Percentiles rank a stretch among this genome's conserved stretches.
Evolutionary conservation across 2,888 invertebrate genomes (phyloP).

Genomic region (Drosophila lacicola): DNA sequence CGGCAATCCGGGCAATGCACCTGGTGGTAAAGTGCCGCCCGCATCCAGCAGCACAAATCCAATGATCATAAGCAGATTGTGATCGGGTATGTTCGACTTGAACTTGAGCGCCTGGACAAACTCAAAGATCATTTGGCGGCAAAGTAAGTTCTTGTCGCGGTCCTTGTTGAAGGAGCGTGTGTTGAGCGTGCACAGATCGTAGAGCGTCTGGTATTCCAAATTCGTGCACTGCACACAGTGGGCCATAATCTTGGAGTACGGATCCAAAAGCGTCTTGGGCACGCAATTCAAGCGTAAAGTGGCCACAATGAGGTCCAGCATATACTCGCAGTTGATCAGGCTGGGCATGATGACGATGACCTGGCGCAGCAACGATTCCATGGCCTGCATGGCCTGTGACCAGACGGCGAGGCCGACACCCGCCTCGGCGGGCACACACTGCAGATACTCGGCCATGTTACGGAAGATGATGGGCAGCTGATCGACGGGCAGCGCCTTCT

Average conservation of each 20-base stretch:
- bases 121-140: slow-evolving; percentile 96
- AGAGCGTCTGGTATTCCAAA: slow-evolving; percentile 91
- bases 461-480: slow-evolving; percentile 92
- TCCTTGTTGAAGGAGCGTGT: slow-evolving; percentile 96
- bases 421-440: slow-evolving; percentile 94
- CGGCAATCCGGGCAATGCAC: slow-evolving; percentile 88
- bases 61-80: slow-evolving; percentile 96
- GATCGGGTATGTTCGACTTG: slow-evolving; percentile 96
- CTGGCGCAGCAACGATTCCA: slow-evolving; percentile 94
- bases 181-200: slow-evolving; percentile 95
- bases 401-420: slow-evolving; percentile 90
- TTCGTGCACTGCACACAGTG: slow-evolving; percentile 96
- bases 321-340: slow-evolving; percentile 89
- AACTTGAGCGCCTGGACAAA: slow-evolving; percentile 97
- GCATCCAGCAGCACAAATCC: slow-evolving; percentile 95
- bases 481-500: slow-evolving; percentile 90
- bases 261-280: slow-evolving; percentile 92
- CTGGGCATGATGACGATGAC: slow-evolving; percentile 89
- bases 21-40: slow-evolving; percentile 94
- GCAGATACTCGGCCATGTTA: slow-evolving; percentile 97
- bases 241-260: slow-evolving; percentile 97
- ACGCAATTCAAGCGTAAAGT: slow-evolving; percentile 93
- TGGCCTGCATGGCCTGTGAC: slow-evolving; percentile 92
- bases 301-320: slow-evolving; percentile 91
- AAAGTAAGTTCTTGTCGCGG: slow-evolving; percentile 96